Percentiles rank a stretch among this genome's conserved stretches.
Conservation (phyloP, 2,888 invertebrate genomes). For the Ennomos erosarius region DNA sequence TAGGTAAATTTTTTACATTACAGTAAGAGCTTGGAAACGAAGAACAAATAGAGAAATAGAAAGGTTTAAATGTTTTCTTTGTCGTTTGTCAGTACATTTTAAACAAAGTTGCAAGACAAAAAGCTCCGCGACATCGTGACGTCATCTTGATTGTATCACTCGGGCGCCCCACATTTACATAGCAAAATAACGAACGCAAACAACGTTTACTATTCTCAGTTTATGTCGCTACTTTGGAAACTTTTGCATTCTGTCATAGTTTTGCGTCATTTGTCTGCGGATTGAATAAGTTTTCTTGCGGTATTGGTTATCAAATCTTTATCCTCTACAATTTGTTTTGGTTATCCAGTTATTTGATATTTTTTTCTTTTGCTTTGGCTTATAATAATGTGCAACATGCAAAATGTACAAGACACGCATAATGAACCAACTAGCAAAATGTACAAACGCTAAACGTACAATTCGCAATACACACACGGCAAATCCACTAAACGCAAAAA, state of each 20-base stretch:
- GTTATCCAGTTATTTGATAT: too few relatives aligned
- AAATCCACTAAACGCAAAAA: too few relatives aligned
- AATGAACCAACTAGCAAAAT: too few relatives aligned
- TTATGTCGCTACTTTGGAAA: constrained; percentile 4
- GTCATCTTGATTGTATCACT: constrained; percentile 5
- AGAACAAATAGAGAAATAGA: too few relatives aligned
- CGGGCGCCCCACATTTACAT: constrained; percentile 1
- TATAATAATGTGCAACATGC: too few relatives aligned
- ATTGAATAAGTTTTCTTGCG: constrained; percentile 30
- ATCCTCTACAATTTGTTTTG: neutral
- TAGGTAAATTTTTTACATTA: too few relatives aligned
- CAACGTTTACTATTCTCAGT: constrained; percentile 22
- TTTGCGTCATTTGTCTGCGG: constrained; percentile 22
- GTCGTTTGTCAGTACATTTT: neutral
- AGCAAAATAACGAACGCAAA: neutral
- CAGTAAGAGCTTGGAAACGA: too few relatives aligned
- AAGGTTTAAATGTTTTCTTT: too few relatives aligned
- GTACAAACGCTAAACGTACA: too few relatives aligned
- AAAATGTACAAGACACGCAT: too few relatives aligned
- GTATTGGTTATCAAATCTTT: constrained; percentile 12
- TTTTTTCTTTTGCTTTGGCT: too few relatives aligned
- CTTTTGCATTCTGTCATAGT: constrained; percentile 25
- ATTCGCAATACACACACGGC: too few relatives aligned
- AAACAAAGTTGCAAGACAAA: neutral
- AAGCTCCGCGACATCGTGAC: constrained; percentile 5